These are phyloP conservation scores for Melanerpes aurifrons DNA, from an alignment of 2,113 vertebrate genomes.

Conservation along the genomic window DNA sequence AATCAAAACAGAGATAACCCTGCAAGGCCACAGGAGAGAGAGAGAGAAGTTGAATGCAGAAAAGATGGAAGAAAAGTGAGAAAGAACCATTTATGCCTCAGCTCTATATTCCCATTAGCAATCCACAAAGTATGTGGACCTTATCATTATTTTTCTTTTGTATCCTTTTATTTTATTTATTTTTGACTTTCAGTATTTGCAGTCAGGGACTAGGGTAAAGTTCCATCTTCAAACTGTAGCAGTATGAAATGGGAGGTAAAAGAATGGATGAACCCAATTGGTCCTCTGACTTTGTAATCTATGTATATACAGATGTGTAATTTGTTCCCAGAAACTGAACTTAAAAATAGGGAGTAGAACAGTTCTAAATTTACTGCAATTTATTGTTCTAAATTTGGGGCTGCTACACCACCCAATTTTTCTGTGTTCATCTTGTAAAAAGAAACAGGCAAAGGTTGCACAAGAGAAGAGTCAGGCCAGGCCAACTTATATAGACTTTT, in stretches of 20 bases:
- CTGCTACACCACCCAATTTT: background rate
- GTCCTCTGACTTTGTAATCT: background rate
- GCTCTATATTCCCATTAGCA: too few relatives aligned
- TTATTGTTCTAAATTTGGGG: background rate
- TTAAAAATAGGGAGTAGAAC: background rate
- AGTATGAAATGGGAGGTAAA: background rate
- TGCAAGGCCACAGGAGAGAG: too few relatives aligned
- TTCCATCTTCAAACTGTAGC: too few relatives aligned
- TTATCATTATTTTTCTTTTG: too few relatives aligned
- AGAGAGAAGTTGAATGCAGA: too few relatives aligned
- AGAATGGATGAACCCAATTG: background rate
- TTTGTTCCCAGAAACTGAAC: background rate
- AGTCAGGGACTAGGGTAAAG: too few relatives aligned
- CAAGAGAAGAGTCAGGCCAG: background rate
- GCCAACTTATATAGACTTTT: background rate
- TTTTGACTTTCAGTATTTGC: too few relatives aligned
- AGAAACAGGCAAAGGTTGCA: background rate
- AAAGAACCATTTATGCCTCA: too few relatives aligned
- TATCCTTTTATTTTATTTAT: too few relatives aligned
- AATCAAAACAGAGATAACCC: too few relatives aligned
- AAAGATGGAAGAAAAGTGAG: too few relatives aligned
- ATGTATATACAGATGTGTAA: background rate
- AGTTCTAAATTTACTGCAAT: background rate
- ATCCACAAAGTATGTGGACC: too few relatives aligned
- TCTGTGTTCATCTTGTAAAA: background rate